Evolutionary conservation across 2,888 invertebrate species (phyloP), one percentile per base, ranked within the genome.

Genomic region (Tineola bisselliella): DNA sequence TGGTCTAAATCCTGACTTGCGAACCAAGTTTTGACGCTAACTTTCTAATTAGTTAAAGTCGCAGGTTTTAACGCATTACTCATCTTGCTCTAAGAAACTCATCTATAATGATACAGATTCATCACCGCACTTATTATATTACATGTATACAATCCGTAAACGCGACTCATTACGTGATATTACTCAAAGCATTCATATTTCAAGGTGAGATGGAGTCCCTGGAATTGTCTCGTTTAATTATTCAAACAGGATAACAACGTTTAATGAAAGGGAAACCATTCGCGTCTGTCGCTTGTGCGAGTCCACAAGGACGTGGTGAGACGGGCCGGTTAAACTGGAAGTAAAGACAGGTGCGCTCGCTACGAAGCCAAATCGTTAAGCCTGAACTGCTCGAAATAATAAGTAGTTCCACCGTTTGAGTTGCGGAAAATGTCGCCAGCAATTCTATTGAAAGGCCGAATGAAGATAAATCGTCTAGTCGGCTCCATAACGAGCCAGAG

Each of bases 371-470:
- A 84, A 81, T 84, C 81, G 81, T 84, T 82, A 83, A 81, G 78
- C 76, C 71, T 70, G 75, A 74, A 74, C 79, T 73, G 83, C 74
- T 83, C 78, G 69, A 80, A 83, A 84, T 84, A 84, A 86, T 84
- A 84, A 83, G 83, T 82, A 84, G 84, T 80, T 77, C 75, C 69
- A 75, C 73, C 80, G 76, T 79, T 83, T 81, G 80, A 81, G 78
- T 79, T 83, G 83, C 83, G 77, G 78, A 71, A 71, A 79, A 79
- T 79, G 84, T 82, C 80, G 72, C 76, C 70, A 76, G 77, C 81
- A 84, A 82, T 81, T 81, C 79, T 71, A 84, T 80, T 81, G 81
- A 80, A 84, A 80, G 78, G 74, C 77, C 76, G 81, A 84, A 84
- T 84, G 79, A 83, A 83, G 86, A 86, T 82, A 86, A 84, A 84